A percentile compares a stretch with the other conserved stretches of the same genome.
Evolutionary conservation across 2,113 vertebrate genomes (phyloP).

Genomic region (Rostratula benghalensis): DNA sequence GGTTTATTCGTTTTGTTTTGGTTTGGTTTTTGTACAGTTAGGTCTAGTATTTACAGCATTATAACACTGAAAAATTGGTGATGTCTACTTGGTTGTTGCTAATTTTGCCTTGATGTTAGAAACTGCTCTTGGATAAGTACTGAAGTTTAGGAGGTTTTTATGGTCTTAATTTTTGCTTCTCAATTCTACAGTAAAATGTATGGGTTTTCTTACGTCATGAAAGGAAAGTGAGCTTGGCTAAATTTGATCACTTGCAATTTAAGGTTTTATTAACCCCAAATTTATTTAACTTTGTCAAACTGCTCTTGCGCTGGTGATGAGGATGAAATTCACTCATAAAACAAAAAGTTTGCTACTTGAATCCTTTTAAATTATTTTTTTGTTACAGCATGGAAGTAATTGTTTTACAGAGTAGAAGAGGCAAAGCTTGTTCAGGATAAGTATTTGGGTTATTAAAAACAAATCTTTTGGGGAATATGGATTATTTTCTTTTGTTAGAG

Average conservation of each 20-base stretch:
- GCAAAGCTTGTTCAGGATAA: no score
- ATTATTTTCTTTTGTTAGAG: not conserved
- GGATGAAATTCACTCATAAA: constrained; percentile 51
- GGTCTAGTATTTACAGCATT: constrained; percentile 47
- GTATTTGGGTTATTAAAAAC: constrained; percentile 58
- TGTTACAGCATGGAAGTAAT: constrained; percentile 61
- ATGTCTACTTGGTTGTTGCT: constrained; percentile 66
- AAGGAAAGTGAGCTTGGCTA: constrained; percentile 44
- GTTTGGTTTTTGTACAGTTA: constrained; percentile 8
- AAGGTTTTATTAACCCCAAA: no score
- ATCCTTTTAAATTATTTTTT: constrained; percentile 53
- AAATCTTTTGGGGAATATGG: not conserved
- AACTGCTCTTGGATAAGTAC: constrained; percentile 56
- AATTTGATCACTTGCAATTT: constrained; percentile 62
- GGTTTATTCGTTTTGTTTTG: not conserved
- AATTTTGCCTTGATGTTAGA: constrained; percentile 67
- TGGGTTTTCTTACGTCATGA: constrained; percentile 43
- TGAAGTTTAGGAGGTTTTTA: constrained; percentile 31
- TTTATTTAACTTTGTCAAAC: constrained; percentile 32
- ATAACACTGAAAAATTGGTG: constrained; percentile 45
- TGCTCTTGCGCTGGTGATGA: constrained; percentile 51
- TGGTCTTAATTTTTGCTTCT: not conserved
- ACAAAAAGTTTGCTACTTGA: constrained; percentile 56
- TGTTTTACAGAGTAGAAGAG: no score
- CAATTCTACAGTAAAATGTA: constrained; percentile 58